phyloP scores from a whole-genome alignment of 1,140 invertebrate species.

The Myzus persicae region DNA sequence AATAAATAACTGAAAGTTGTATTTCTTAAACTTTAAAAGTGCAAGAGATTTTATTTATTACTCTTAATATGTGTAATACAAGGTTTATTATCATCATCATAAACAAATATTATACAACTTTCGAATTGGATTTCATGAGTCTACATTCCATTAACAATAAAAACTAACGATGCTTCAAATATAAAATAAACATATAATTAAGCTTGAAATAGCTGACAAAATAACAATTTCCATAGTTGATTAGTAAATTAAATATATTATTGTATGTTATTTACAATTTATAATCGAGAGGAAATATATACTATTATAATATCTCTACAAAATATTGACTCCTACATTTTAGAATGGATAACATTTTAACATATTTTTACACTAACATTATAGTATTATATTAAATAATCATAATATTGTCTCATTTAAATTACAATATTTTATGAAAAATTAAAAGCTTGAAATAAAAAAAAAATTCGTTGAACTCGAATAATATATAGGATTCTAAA shows the following conservation, averaged over 20 bases:
- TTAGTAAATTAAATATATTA: neutral
- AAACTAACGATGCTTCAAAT: too few species aligned
- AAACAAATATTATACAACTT: neutral
- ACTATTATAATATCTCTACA: neutral
- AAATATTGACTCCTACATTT: neutral
- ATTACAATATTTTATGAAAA: neutral
- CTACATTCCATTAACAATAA: too few species aligned
- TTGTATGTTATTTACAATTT: neutral
- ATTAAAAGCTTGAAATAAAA: constrained; percentile 1
- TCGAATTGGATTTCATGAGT: neutral
- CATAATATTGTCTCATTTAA: neutral
- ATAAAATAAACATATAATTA: neutral
- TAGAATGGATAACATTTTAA: too few species aligned
- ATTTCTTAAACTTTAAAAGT: constrained; percentile 22
- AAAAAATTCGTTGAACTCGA: neutral
- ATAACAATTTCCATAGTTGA: neutral
- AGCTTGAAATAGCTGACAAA: neutral
- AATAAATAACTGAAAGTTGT: constrained; percentile 18
- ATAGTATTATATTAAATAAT: too few species aligned
- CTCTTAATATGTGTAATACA: neutral
- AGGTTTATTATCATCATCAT: too few species aligned
- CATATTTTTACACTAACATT: too few species aligned
- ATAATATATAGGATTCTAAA: neutral
- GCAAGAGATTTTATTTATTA: neutral
- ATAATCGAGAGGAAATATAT: neutral